Evolutionary conservation across 2,888 invertebrate genomes (phyloP).

Genomic region (Hemicrepidius hirtus): DNA sequence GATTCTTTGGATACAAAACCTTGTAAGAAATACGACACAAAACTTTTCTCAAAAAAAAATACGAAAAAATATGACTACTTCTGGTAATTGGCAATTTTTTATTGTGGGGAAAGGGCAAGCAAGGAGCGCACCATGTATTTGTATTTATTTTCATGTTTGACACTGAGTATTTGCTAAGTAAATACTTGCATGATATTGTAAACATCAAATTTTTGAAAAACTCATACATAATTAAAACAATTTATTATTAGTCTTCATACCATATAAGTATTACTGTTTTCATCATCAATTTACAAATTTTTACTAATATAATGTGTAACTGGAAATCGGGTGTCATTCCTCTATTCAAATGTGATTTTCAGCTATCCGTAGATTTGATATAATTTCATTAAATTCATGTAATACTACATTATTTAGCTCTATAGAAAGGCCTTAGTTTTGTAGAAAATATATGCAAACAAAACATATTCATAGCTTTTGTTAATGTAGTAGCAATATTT

Average conservation of each 20-base stretch:
- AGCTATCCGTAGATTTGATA: not conserved
- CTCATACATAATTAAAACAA: not conserved
- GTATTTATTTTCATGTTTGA: not conserved
- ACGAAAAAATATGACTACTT: not conserved
- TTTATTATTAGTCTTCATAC: constrained; percentile 1
- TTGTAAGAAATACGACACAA: constrained; percentile 2
- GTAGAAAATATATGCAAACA: constrained; percentile 7
- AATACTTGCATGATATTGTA: not conserved
- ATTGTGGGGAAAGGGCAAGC: constrained; percentile 11
- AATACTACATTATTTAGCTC: not conserved
- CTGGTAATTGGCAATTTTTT: not conserved
- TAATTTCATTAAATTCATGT: not conserved
- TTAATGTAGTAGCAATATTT: constrained; percentile 10
- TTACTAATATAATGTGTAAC: constrained; percentile 2
- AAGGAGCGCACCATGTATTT: constrained; percentile 31
- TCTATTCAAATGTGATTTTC: constrained; percentile 1
- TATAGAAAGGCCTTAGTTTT: constrained; percentile 26
- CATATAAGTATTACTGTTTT: constrained; percentile 3
- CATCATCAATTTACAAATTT: constrained; percentile 7
- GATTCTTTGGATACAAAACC: not conserved
- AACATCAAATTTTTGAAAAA: too few relatives aligned
- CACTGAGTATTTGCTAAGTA: not conserved
- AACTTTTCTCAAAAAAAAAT: not conserved
- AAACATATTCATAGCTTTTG: constrained; percentile 13
- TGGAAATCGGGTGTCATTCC: not conserved